Base-by-base conservation (phyloP, 2,797 vertebrate genomes). In the Macropodus opercularis region DNA sequence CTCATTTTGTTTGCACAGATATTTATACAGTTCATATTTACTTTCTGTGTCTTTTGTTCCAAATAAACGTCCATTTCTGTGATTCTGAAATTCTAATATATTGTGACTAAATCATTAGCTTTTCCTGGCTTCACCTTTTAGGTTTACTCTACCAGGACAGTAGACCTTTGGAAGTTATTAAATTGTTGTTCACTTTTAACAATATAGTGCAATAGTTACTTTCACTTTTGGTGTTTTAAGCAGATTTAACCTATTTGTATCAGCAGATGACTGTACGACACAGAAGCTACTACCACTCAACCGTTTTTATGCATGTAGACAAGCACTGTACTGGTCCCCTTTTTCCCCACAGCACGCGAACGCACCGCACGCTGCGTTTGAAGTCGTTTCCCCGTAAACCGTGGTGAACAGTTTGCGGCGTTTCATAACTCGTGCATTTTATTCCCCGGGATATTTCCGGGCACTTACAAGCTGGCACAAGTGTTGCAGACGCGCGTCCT, bases 11-110 rank as follows among this genome's bases (percentile, higher is more conserved):
- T 88, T 86, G 77, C 87, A 85, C 89, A 86, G 63, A 80, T 89
- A 87, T 90, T 90, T 91, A 86, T 92, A 90, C 81, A 84, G 85
- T 87, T 72, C 83, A 81, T 82, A 71, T 90, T 87, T 81, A 66
- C 63, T 86, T 87, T 81, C 78, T 3, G 70, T 80, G 81, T 77
- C 65, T 90, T 91, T 91, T 92, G 90, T 92, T 90, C n/a, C 77
- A 83, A 90, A 90, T 90, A 90, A 92, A 92, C 75, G 26, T 67
- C 67, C 63, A 80, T 72, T 82, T 83, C 40, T 50, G 59, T 51
- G 40, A 24, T 75, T 59, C 72, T 32, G 35, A 23, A 42, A 50
- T 49, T 34, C 2, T 31, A 41, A 19, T 2, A 3, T 34, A 5
- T 14, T 8, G n/a, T n/a, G 2, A 35, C 6, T 35, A 12, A 32